Evolutionary conservation across 1,140 invertebrate genomes (phyloP), one percentile per base, ranked within the genome.

Genomic region (Diploscapter pachys): DNA sequence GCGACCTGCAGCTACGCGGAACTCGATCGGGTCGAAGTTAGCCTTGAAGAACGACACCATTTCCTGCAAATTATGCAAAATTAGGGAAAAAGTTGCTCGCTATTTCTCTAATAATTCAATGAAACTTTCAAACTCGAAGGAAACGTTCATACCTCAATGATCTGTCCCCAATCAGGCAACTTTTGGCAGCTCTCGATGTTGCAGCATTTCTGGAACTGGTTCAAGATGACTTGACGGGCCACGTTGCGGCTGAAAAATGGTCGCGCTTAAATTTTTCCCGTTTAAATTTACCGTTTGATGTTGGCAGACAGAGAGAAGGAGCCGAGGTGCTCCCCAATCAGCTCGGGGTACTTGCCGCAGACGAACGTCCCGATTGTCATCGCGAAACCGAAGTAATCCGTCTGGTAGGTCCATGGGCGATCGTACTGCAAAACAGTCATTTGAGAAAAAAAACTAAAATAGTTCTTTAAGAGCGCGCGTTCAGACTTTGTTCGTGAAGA

Each of bases 331-430:
- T 6, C 68, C 2, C 56, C 13, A 5, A 9, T 48, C 6, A 72
- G 49, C 65, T 73, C 13, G 3, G 65, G 49, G 57, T 78, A 78
- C 48, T 78, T 76, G 9, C 67, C 75, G 3, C 61, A 5, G 31
- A 64, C 56, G 5, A 78, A 5, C 9, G 68, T 63, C 56, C 73
- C 54, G 62, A 78, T 65, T 4, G 75, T 57, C 3, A 65, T 75
- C 48, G 71, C 65, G 71, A 78, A 78, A 2, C 77, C 77, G 55
- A 67, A 78, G 61, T 49, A 73, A 31, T 78, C 77, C 3, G 77
- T 72, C 50, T 78, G 77, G 57, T 78, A 78, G 5, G 53, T 78
- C 77, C 77, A 78, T 9, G 74, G 52, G 11, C n/a, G 53, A 8
- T 53, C 52, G 8, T 6, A 55, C 66, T 68, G 48, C 53, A 68